These are phyloP conservation scores for Uropsilus gracilis DNA, from an alignment of 2,113 vertebrate genomes.

Conservation along the genomic window DNA sequence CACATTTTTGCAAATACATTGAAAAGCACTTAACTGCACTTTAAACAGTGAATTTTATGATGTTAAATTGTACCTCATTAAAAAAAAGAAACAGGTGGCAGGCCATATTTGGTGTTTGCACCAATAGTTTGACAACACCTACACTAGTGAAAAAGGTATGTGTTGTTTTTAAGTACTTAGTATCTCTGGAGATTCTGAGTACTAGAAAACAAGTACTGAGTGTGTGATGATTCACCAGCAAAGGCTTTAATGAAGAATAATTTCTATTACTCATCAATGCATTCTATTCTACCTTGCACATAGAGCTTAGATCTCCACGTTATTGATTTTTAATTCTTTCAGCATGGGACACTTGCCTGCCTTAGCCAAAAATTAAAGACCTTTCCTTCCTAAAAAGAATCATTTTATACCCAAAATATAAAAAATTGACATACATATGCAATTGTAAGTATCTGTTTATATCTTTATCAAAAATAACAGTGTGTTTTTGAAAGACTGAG, in stretches of 20 bases:
- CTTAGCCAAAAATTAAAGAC: constrained; percentile 22
- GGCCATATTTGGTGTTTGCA: background rate
- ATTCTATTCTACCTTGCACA: background rate
- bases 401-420: background rate
- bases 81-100: background rate
- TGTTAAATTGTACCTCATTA: background rate
- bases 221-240: background rate
- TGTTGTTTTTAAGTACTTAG: background rate
- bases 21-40: background rate
- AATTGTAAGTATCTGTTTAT: background rate
- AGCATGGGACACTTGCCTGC: background rate
- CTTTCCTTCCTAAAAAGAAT: constrained; percentile 26
- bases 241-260: background rate
- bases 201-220: background rate
- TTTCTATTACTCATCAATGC: background rate
- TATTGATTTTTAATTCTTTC: constrained; percentile 22
- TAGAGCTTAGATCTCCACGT: background rate
- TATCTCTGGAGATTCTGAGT: background rate
- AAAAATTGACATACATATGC: background rate
- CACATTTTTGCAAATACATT: background rate
- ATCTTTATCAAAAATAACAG: constrained; percentile 4
- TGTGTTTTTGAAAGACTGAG: background rate
- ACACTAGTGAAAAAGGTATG: background rate
- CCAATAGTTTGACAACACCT: background rate
- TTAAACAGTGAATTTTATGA: background rate